phyloP scores from a whole-genome alignment of 1,140 invertebrate genomes.

The Teleogryllus occipitalis region DNA sequence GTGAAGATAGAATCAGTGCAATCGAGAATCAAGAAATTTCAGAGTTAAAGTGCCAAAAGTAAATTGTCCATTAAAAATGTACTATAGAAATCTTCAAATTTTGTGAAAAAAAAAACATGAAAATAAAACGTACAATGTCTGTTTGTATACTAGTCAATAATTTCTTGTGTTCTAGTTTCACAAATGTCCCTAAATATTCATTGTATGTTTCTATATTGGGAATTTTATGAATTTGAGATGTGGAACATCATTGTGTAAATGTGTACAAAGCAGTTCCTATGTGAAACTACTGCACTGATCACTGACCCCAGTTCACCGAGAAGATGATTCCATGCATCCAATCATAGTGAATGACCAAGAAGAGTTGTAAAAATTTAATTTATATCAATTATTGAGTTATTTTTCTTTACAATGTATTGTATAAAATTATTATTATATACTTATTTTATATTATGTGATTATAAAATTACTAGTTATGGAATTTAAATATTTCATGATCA shows the following conservation, averaged over 20 bases:
- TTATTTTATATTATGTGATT: neutral
- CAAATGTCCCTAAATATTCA: neutral
- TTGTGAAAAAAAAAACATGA: neutral
- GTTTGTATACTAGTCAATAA: neutral
- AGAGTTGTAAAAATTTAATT: neutral
- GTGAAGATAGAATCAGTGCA: constrained; percentile 47
- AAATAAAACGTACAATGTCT: neutral
- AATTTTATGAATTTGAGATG: neutral
- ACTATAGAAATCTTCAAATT: neutral
- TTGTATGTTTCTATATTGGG: neutral
- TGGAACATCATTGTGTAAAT: neutral
- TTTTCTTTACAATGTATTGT: neutral
- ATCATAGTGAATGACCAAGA: neutral
- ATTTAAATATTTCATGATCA: neutral
- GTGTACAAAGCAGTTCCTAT: neutral
- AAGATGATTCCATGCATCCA: neutral
- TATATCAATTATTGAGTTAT: neutral
- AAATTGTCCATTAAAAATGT: neutral
- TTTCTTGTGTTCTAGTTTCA: neutral
- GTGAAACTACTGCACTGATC: neutral
- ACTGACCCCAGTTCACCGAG: neutral
- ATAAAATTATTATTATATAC: neutral
- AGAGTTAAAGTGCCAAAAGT: constrained; percentile 32
- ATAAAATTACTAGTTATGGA: neutral
- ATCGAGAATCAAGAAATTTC: constrained; percentile 43